Evolutionary conservation across 2,113 vertebrate genomes (phyloP).

Genomic region (Pachypanchax playfairii): DNA sequence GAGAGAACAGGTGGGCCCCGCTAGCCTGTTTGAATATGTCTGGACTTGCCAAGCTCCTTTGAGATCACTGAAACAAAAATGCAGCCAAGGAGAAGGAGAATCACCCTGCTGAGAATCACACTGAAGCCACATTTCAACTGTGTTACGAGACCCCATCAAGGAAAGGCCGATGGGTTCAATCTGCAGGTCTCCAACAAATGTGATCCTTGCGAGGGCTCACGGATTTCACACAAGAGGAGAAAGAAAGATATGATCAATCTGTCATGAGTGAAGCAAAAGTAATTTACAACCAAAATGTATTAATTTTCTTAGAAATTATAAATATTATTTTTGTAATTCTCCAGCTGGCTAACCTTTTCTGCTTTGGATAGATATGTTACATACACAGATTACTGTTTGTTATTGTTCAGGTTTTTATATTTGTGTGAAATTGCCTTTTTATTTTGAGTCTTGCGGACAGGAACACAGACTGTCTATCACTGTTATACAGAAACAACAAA

Average conservation of each 20-base stretch:
- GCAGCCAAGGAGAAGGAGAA: constrained; percentile 12
- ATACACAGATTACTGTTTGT: not conserved
- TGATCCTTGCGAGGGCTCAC: constrained; percentile 4
- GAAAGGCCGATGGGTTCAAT: constrained; percentile 26
- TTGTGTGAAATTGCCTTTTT: not conserved
- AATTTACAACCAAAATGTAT: not conserved
- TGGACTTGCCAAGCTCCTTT: constrained; percentile 13
- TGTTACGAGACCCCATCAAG: constrained; percentile 24
- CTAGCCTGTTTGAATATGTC: constrained; percentile 31
- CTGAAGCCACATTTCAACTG: constrained; percentile 19
- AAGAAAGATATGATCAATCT: not conserved
- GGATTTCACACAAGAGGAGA: not conserved
- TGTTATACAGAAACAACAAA: not conserved
- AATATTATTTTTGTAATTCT: not conserved
- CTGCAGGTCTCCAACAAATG: constrained; percentile 15
- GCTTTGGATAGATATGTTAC: too few species aligned
- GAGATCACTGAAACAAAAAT: constrained; percentile 26
- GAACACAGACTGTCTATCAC: not conserved
- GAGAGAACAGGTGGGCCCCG: constrained; percentile 17
- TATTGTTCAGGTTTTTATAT: not conserved
- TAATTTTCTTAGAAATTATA: not conserved
- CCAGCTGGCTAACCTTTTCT: not conserved
- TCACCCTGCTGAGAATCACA: constrained; percentile 12
- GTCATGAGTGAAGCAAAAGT: not conserved
- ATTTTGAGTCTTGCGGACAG: not conserved